These are phyloP conservation scores for Rhyacophila evoluta DNA, from an alignment of 2,888 invertebrate genomes.

Conservation along the genomic window DNA sequence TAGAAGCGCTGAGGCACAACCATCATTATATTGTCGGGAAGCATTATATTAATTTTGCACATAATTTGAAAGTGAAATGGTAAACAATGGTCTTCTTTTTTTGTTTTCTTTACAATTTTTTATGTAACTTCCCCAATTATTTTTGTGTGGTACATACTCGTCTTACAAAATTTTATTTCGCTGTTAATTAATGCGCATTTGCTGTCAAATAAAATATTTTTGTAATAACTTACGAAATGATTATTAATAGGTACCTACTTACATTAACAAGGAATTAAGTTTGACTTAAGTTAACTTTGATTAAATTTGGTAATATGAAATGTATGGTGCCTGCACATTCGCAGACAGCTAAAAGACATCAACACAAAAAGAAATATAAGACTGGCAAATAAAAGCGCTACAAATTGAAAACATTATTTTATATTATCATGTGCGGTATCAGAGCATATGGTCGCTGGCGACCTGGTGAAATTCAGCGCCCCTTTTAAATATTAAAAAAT, in stretches of 20 bases:
- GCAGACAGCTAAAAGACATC: no score
- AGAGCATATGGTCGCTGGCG: no score
- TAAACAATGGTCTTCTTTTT: neutral
- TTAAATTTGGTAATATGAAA: no score
- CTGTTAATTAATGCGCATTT: neutral
- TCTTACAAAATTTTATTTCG: neutral
- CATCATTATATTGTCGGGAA: neutral
- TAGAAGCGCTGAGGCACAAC: neutral
- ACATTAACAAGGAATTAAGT: neutral
- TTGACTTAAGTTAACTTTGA: neutral
- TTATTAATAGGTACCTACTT: no score
- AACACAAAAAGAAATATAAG: no score
- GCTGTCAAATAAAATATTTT: neutral
- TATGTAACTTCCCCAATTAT: conserved; percentile 15
- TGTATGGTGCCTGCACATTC: no score
- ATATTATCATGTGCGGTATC: no score
- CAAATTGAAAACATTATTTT: no score
- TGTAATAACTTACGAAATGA: neutral
- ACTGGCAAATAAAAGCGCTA: no score
- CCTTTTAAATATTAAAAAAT: no score
- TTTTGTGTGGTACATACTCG: neutral
- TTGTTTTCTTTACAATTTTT: neutral
- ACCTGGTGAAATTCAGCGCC: no score
- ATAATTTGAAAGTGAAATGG: neutral
- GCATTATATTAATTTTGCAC: neutral